Conservation (phyloP, 2,797 vertebrate species). For the Antrozous pallidus region DNA sequence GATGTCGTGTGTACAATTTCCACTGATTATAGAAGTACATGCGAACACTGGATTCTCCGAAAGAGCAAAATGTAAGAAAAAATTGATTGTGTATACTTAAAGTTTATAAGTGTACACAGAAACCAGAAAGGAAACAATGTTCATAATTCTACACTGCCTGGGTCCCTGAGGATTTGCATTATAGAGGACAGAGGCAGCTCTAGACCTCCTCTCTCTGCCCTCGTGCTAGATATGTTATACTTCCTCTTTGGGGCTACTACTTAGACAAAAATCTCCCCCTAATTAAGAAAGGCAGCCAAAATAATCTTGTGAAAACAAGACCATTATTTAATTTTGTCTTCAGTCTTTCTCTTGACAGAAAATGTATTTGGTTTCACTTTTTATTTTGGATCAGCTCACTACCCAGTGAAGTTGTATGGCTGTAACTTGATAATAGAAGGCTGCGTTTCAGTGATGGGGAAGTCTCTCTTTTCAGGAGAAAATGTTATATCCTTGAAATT, state of each 20-base stretch:
- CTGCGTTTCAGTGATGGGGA: not conserved
- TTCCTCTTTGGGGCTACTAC: not conserved
- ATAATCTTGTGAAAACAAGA: slow-evolving; percentile 1
- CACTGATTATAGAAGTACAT: not conserved
- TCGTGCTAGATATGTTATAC: not conserved
- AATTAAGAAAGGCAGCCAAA: not conserved
- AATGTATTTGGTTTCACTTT: slow-evolving; percentile 28
- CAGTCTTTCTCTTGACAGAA: slow-evolving; percentile 19
- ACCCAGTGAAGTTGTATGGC: not conserved
- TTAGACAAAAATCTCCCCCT: not conserved
- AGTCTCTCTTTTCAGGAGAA: slow-evolving; percentile 32
- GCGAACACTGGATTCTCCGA: not conserved
- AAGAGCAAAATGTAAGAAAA: not conserved
- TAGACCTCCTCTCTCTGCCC: not conserved
- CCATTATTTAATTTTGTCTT: slow-evolving; percentile 46
- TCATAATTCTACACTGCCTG: not conserved
- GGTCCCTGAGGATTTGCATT: not conserved
- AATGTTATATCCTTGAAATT: not conserved
- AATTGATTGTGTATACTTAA: not conserved
- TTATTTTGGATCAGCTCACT: slow-evolving; percentile 39
- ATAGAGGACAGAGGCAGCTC: not conserved
- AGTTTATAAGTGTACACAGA: not conserved
- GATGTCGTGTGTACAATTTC: not conserved
- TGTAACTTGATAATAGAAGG: slow-evolving; percentile 28
- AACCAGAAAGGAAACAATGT: not conserved